Evolutionary conservation across 2,888 invertebrate genomes (phyloP), one percentile per base, ranked within the genome.

Genomic region (Thecocarcelia acutangulata): DNA sequence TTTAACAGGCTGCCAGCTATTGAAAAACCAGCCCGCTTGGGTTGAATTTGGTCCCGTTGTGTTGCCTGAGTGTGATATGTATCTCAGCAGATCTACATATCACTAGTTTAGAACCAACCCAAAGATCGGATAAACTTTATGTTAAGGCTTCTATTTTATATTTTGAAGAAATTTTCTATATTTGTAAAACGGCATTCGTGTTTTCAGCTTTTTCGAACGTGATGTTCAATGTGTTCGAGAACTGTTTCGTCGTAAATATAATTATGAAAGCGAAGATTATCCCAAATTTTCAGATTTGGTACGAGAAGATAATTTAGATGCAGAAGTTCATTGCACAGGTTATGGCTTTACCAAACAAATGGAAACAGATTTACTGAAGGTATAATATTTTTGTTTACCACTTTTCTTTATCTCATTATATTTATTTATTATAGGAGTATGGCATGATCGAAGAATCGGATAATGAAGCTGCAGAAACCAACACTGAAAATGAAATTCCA

Each of bases 141-240:
- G 2, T 24, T 24, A n/a, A 24, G 24, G 24, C 2, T 24, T 24
- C 3, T 24, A 24, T 24, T 24, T 5, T 24, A 24, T 24, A 24
- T 24, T 24, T 24, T 24, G 5, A 24, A 24, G 24, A 2, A 24
- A 24, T 3, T 3, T 24, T 24, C 5, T 24, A 5, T 33, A 33
- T 24, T 24, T 24, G 24, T 33, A 33, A 33, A 33, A 33, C 33
- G 9, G 5, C 24, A 3, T 3, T 24, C 5, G 3, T 5, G 24
- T 33, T 33, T 33, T 84, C 84, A 96, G 96, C 87, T 97, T 95
- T 91, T 99, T 99, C 90, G 94, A 98, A 84, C 93, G 99, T 84
- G 99, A 99, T 92, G 98, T 99, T 0, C 94, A 94, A 68, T 98
- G 99, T 89, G 93, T 99, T 3, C 93, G 95, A 64, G 96, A 96